Percentiles rank a stretch among this genome's conserved stretches.
phyloP scores from a whole-genome alignment of 23 tunicate species.

The Trididemnum nubilum region DNA sequence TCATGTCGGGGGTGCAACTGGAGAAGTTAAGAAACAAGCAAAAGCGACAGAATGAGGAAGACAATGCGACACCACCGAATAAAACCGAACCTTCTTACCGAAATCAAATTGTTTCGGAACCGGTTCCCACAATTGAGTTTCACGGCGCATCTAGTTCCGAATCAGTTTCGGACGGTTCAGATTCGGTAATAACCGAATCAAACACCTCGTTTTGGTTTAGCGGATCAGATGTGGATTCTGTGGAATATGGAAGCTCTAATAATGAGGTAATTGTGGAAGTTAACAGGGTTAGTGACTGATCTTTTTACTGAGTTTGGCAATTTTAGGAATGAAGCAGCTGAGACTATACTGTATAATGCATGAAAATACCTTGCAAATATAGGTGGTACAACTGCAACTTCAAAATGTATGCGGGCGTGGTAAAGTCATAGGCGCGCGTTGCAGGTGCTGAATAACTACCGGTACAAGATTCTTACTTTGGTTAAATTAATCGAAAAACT shows the following conservation, averaged over 20 bases:
- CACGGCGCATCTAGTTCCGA: conserved; percentile 16
- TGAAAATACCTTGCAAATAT: too few relatives aligned
- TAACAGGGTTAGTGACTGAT: too few relatives aligned
- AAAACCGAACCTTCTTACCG: background rate
- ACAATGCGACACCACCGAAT: background rate
- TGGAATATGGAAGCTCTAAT: background rate
- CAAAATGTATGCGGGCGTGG: too few relatives aligned
- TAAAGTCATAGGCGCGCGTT: too few relatives aligned
- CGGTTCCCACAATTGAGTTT: conserved; percentile 17
- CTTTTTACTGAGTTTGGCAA: too few relatives aligned
- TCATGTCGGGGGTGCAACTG: background rate
- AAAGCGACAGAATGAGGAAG: background rate
- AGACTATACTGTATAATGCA: too few relatives aligned
- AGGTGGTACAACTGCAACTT: too few relatives aligned
- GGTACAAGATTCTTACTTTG: too few relatives aligned
- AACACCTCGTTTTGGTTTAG: background rate
- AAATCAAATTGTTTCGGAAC: background rate
- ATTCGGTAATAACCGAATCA: background rate
- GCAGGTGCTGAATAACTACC: too few relatives aligned
- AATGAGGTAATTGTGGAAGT: too few relatives aligned
- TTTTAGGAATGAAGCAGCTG: too few relatives aligned
- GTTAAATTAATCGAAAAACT: too few relatives aligned
- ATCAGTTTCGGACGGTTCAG: background rate
- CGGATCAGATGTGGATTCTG: conserved; percentile 10
- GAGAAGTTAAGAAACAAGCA: background rate